Evolutionary conservation across 2,797 vertebrate species (phyloP).

Genomic region (Danio jaintianensis): DNA sequence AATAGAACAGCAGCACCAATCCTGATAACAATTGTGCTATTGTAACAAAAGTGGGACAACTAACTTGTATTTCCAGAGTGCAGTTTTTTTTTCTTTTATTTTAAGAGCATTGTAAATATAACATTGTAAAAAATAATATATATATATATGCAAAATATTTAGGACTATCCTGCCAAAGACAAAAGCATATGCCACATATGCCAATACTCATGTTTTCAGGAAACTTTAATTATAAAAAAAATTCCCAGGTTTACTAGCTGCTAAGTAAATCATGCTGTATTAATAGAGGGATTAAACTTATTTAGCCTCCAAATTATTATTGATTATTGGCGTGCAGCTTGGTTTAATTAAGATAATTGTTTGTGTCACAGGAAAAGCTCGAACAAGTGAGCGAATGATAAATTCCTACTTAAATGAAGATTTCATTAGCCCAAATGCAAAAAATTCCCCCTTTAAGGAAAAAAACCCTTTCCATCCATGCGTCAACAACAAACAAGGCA

Average conservation of each 20-base stretch:
- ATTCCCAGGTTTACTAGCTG: slow-evolving; percentile 21
- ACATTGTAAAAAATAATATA: too few relatives aligned
- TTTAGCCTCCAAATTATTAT: slow-evolving; percentile 61
- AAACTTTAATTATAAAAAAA: slow-evolving; percentile 43
- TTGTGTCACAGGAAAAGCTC: slow-evolving; percentile 57
- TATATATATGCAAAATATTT: too few relatives aligned
- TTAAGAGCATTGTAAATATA: too few relatives aligned
- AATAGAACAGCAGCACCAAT: too few relatives aligned
- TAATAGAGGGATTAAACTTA: slow-evolving; percentile 57
- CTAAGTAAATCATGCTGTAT: slow-evolving; percentile 52
- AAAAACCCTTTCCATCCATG: slow-evolving; percentile 54
- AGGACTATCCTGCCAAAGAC: not conserved
- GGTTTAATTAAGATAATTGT: slow-evolving; percentile 62
- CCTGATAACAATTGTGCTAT: too few relatives aligned
- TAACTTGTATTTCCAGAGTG: too few relatives aligned
- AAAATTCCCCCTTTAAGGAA: not conserved
- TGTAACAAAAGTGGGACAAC: too few relatives aligned
- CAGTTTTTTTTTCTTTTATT: too few relatives aligned
- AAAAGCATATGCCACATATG: not conserved
- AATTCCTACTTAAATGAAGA: slow-evolving; percentile 60
- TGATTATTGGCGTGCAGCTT: slow-evolving; percentile 59
- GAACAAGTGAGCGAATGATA: slow-evolving; percentile 57
- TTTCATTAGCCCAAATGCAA: slow-evolving; percentile 61
- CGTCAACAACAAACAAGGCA: slow-evolving; percentile 58
- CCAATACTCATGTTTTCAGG: not conserved